Percentiles rank a stretch among this genome's conserved stretches.
Conservation (phyloP, 1,140 invertebrate genomes). For the Limonius californicus region DNA sequence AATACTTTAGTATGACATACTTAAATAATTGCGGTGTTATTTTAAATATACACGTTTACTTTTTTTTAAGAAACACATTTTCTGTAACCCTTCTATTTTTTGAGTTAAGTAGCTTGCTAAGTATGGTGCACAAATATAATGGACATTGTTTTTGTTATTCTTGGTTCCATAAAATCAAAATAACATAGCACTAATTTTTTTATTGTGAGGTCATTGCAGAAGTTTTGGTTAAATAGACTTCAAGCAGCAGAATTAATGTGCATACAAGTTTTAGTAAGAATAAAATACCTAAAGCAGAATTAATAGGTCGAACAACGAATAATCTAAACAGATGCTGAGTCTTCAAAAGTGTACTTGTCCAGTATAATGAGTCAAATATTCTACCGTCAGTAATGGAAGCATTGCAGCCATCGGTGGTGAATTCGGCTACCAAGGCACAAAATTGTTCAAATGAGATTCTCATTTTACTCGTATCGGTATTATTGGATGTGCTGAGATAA, state of each 20-base stretch:
- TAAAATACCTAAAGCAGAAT: conserved; percentile 38
- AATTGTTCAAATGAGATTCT: conserved; percentile 52
- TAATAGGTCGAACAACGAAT: conserved; percentile 35
- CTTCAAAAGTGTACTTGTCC: conserved; percentile 43
- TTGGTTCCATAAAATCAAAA: too few relatives aligned
- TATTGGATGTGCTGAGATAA: conserved; percentile 31
- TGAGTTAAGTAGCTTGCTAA: too few relatives aligned
- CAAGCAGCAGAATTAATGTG: not conserved
- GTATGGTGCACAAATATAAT: too few relatives aligned
- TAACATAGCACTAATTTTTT: too few relatives aligned
- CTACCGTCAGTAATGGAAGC: conserved; percentile 40
- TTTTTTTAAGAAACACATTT: too few relatives aligned
- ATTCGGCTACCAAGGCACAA: conserved; percentile 54
- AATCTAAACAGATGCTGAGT: conserved; percentile 41
- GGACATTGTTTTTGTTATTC: too few relatives aligned
- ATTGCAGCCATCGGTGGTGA: conserved; percentile 47
- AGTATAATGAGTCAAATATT: conserved; percentile 37
- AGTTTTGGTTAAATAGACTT: not conserved
- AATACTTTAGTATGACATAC: too few relatives aligned
- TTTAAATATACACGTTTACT: too few relatives aligned
- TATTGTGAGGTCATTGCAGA: too few relatives aligned
- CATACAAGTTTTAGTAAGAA: not conserved
- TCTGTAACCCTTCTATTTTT: too few relatives aligned
- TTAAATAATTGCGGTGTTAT: too few relatives aligned
- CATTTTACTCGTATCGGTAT: conserved; percentile 15